Percentiles rank a stretch among this genome's conserved stretches.
Evolutionary conservation across 2,888 invertebrate species (phyloP).

Genomic region (Myathropa florea): DNA sequence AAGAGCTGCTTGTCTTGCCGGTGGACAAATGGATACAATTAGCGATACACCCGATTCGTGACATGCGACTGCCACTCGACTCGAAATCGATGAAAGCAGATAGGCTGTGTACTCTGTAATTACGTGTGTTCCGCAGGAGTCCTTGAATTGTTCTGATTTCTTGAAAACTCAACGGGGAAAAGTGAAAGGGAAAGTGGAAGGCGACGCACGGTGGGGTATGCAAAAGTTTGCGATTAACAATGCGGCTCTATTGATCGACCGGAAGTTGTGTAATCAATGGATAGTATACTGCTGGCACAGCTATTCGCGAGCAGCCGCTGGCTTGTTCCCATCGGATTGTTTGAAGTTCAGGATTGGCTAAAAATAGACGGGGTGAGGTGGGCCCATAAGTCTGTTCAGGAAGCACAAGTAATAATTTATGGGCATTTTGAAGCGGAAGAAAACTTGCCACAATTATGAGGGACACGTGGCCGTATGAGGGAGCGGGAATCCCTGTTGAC

Average conservation of each 20-base stretch:
- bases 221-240: not conserved
- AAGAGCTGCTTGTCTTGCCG: not conserved
- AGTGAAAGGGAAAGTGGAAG: not conserved
- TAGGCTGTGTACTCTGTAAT: not conserved
- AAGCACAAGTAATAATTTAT: not conserved
- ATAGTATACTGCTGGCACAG: not conserved
- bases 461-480: not conserved
- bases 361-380: not conserved
- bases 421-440: not conserved
- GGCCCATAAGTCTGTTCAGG: not conserved
- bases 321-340: not conserved
- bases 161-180: not conserved
- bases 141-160: not conserved
- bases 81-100: not conserved
- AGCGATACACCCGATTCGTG: not conserved
- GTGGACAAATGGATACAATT: not conserved
- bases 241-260: not conserved
- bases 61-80: not conserved
- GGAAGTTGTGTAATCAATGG: not conserved
- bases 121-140: not conserved
- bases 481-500: not conserved
- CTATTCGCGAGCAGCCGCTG: no score
- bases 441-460: not conserved
- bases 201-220: not conserved
- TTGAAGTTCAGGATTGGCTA: not conserved